These are phyloP conservation scores for Gonatopus flavifemur DNA, from an alignment of 1,140 invertebrate genomes.

Conservation along the genomic window DNA sequence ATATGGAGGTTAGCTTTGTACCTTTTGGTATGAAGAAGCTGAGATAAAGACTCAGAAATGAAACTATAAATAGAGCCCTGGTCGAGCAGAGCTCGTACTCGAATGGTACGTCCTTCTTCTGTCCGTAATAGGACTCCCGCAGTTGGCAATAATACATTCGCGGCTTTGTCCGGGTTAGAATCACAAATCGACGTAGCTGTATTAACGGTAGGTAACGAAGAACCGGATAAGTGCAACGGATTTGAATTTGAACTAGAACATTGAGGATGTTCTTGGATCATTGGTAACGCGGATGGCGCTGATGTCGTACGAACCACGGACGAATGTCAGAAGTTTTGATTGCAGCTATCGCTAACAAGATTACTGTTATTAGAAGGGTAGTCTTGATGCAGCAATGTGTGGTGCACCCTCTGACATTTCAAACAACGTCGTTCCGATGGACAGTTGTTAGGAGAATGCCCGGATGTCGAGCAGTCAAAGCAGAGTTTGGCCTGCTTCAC, in stretches of 20 bases:
- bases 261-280: background rate
- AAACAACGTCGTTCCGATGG: background rate
- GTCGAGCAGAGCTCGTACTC: conserved; percentile 13
- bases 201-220: background rate
- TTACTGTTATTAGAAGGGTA: too few species aligned
- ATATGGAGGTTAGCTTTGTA: too few species aligned
- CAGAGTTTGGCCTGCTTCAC: background rate
- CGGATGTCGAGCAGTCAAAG: background rate
- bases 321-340: too few species aligned
- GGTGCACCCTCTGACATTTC: conserved; percentile 12
- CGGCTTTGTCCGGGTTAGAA: too few species aligned
- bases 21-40: conserved; percentile 5
- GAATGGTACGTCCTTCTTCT: background rate
- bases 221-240: background rate
- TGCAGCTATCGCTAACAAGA: too few species aligned
- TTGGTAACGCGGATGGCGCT: background rate
- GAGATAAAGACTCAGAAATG: conserved; percentile 2
- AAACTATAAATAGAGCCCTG: conserved; percentile 15
- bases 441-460: background rate
- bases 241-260: background rate
- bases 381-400: conserved; percentile 16
- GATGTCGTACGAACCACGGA: too few species aligned
- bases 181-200: background rate
- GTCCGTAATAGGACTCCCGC: background rate
- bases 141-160: background rate